These are phyloP conservation scores for Apamea epomidion DNA, from an alignment of 2,888 invertebrate genomes.

Conservation along the genomic window DNA sequence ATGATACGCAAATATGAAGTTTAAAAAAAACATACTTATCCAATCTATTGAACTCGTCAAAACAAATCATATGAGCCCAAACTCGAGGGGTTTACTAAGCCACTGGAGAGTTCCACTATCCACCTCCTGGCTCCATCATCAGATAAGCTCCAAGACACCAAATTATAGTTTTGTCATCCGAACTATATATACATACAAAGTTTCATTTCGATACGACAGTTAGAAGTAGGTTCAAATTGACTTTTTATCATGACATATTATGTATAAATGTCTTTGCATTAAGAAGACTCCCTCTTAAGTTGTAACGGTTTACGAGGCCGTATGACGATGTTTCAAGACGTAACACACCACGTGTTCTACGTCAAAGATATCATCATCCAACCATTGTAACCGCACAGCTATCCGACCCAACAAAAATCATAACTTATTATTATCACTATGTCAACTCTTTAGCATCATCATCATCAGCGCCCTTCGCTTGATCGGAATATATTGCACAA, in stretches of 20 bases:
- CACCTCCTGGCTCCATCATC: no score
- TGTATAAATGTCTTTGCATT: not conserved
- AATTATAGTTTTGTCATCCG: no score
- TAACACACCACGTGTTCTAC: constrained; percentile 37
- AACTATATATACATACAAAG: no score
- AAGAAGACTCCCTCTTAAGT: not conserved
- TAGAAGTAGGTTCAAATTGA: no score
- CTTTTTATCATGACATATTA: no score
- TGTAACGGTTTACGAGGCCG: not conserved
- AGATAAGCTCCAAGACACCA: no score
- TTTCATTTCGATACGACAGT: no score
- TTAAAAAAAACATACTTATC: not conserved
- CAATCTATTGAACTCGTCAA: not conserved
- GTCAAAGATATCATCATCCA: constrained; percentile 39
- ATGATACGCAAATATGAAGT: no score
- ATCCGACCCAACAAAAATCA: not conserved
- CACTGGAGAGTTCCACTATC: no score
- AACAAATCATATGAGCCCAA: not conserved
- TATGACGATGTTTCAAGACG: constrained; percentile 11
- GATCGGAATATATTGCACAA: constrained; percentile 2
- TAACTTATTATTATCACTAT: constrained; percentile 14
- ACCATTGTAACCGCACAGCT: constrained; percentile 41
- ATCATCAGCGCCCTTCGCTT: not conserved
- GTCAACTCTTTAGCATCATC: not conserved
- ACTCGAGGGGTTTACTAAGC: not conserved